Evolutionary conservation across 2,113 vertebrate species (phyloP).

Genomic region (Oreochromis tanganicae): DNA sequence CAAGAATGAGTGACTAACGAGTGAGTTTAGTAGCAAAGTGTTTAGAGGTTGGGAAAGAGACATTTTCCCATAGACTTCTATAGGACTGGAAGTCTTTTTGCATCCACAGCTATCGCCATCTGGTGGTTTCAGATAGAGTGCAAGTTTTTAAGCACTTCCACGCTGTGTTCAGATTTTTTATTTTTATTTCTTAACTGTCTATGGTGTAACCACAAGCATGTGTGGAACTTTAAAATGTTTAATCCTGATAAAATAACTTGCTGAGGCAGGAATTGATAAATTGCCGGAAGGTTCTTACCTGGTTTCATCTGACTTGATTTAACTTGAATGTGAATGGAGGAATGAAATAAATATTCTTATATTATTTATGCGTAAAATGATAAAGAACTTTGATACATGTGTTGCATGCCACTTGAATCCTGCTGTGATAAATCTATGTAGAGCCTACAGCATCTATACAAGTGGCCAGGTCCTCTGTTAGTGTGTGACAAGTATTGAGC

Average conservation of each 20-base stretch:
- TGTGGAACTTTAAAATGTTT: background rate
- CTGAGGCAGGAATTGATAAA: background rate
- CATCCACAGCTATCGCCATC: background rate
- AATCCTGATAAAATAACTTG: background rate
- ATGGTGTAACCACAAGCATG: background rate
- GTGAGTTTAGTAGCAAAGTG: background rate
- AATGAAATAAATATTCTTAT: background rate
- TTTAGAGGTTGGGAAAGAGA: background rate
- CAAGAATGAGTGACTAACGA: background rate
- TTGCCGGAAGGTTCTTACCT: background rate
- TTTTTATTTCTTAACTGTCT: background rate
- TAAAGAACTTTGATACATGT: background rate
- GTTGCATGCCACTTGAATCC: background rate
- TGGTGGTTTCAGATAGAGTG: background rate
- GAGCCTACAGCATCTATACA: background rate
- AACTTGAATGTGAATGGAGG: background rate
- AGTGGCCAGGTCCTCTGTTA: background rate
- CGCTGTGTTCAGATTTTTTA: accelerated
- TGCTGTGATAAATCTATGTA: background rate
- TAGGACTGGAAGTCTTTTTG: background rate
- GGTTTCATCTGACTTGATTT: background rate
- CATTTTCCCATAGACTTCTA: background rate
- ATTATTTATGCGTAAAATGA: background rate
- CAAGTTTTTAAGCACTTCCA: background rate
- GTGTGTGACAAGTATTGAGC: background rate